Percentiles rank a stretch among this genome's conserved stretches.
phyloP scores from a whole-genome alignment of 2,113 vertebrate genomes.

The Eptatretus burgeri region DNA sequence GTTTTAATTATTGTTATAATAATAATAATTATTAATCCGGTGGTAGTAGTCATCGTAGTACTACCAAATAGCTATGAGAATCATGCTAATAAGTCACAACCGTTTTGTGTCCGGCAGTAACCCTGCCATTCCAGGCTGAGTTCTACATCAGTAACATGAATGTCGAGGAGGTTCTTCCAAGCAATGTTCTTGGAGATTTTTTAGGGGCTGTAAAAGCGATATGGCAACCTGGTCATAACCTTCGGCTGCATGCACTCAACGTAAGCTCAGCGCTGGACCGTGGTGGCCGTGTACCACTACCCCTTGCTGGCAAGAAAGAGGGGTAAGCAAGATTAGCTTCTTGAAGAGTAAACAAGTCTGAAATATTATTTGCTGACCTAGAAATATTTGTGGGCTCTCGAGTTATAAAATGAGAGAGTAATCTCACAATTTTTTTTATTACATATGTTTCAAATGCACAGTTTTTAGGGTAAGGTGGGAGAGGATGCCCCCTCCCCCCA shows the following conservation, averaged over 20 bases:
- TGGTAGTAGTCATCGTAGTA: no score
- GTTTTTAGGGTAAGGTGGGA: no score
- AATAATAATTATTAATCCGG: no score
- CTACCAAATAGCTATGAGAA: no score
- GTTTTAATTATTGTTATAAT: no score
- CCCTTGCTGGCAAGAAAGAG: slow-evolving; percentile 86
- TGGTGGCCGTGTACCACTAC: slow-evolving; percentile 65
- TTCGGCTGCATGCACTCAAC: slow-evolving; percentile 77
- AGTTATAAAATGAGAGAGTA: no score
- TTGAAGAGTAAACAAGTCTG: not conserved
- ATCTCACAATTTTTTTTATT: no score
- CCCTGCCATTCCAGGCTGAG: slow-evolving; percentile 64
- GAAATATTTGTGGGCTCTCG: no score
- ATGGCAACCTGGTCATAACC: slow-evolving; percentile 39
- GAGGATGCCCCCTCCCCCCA: no score
- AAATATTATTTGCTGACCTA: no score
- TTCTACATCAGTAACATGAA: slow-evolving; percentile 98
- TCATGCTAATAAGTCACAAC: no score
- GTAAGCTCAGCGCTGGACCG: slow-evolving; percentile 82
- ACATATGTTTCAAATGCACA: no score
- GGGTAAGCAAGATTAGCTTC: slow-evolving; percentile 27
- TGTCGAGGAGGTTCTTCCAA: slow-evolving; percentile 89
- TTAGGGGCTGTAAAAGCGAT: slow-evolving; percentile 84
- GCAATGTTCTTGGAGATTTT: slow-evolving; percentile 84
- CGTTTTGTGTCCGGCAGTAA: not conserved